A percentile compares a stretch with the other conserved stretches of the same genome.
Conservation (phyloP, 2,113 vertebrate genomes). For the Engraulis encrasicolus region DNA sequence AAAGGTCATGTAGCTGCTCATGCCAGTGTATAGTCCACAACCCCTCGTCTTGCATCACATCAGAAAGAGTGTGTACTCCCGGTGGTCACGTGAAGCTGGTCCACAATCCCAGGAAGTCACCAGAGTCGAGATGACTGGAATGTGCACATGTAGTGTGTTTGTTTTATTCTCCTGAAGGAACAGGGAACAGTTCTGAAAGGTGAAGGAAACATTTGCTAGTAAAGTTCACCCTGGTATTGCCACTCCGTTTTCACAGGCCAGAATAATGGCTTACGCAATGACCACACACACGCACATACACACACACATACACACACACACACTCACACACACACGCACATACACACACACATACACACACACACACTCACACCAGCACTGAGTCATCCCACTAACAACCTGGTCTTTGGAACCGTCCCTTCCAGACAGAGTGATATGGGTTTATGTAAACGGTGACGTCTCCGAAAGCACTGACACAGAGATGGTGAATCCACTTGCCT, state of each 20-base stretch:
- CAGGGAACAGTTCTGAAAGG: background rate
- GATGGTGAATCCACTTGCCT: background rate
- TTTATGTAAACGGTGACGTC: background rate
- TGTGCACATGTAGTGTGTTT: background rate
- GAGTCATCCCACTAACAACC: conserved; percentile 13
- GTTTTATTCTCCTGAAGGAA: background rate
- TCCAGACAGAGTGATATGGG: background rate
- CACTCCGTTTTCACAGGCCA: conserved; percentile 19
- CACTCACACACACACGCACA: conserved; percentile 19
- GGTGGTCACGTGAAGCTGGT: background rate
- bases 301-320: background rate
- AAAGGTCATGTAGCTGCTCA: background rate
- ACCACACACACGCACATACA: background rate
- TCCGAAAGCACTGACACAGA: background rate
- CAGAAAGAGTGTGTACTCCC: background rate
- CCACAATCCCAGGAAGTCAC: conserved; percentile 19
- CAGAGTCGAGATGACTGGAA: background rate
- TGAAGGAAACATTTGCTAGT: background rate
- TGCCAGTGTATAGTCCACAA: background rate
- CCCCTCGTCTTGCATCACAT: background rate
- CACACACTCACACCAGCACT: conserved; percentile 18
- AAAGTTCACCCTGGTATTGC: background rate
- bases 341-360: background rate
- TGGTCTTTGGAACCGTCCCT: background rate
- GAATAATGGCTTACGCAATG: background rate